Evolutionary conservation across 2,888 invertebrate species (phyloP), one percentile per base, ranked within the genome.

Genomic region (Euplagia quadripunctaria): DNA sequence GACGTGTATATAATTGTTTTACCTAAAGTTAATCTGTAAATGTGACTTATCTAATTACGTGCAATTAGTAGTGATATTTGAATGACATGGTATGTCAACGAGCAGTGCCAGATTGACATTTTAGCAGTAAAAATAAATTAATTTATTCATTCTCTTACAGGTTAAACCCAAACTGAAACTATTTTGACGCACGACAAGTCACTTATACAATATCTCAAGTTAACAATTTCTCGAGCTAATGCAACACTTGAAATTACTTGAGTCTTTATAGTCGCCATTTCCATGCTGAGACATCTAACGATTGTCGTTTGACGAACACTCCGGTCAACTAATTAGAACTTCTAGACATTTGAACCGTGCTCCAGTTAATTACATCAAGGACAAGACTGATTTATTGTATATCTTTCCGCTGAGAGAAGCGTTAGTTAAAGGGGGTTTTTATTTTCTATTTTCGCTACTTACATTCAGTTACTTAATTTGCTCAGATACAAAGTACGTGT

Each of bases 311-410:
- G 72, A 75, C 70, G 68, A 69, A 69, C 20, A 74, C 52, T n/a
- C 68, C 72, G 74, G 77, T 72, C 82, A 79, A 85, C 78, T 85
- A 84, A 84, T 85, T 85, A 85, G 79, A 82, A 82, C 75, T 69
- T 77, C 75, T 75, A 82, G 80, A 73, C 72, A 74, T 68, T 75
- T 66, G 69, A 70, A 83, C 66, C 64, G 64, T 68, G 78, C 78
- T 72, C 70, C 67, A 76, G 79, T 79, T 84, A 83, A 84, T 84
- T 85, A 82, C 79, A 70, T 68, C 66, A 72, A 77, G 75, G 75
- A 82, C 73, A 41, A 67, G 51, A 67, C 69, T 85, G 85, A 85
- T 85, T 83, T 82, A 84, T 78, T 70, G 75, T 68, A 70, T 42
- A 74, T 82, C 76, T 76, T 74, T 78, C 70, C 66, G 64, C 66